Base-by-base conservation (phyloP, 2,797 vertebrate species). In the Synanceia verrucosa region DNA sequence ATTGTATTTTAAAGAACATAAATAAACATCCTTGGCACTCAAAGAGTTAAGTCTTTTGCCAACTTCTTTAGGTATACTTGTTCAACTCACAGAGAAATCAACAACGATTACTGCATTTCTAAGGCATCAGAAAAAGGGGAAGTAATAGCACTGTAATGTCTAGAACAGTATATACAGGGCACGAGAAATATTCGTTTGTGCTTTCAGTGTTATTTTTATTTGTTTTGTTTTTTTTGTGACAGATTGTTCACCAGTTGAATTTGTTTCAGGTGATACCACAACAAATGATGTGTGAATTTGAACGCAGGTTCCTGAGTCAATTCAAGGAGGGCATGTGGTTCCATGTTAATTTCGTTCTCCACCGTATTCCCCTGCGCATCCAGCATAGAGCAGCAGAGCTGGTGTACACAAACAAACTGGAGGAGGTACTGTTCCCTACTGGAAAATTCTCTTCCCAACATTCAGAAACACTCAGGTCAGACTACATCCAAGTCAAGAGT, bases 291-390 rank as follows among this genome's bases (percentile, higher is more conserved):
- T 73, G 21, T 76, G 34, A 39, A 43, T 64, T 23, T 86, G 24
- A 58, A 58, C 59, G 31, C 73, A 97, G 96, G 62, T 89, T 96
- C 72, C 39, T 78, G 75, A 50, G 9, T 6, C 71, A n/a, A 28
- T 96, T 96, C 65, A 84, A 94, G 59, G 68, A 90, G 1, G 92
- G 92, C 13, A 79, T 95, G 91, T 91, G 58, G 69, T 96, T 96
- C 21, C 86, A 90, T 0, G 93, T 96, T 61, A 92, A 90, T 50
- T 97, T 97, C 70, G 93, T 90, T 12, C 88, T 97, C 84, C 94
- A 73, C 88, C 94, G 95, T n/a, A 72, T 95, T 50, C 91, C 94
- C 0, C 76, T 96, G 73, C 89, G 78, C 34, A 73, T 94, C 8
- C 93, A 95, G 85, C 96, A 97, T 41, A 93, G 96, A 3, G 95